Evolutionary conservation across 2,797 vertebrate genomes (phyloP), one percentile per base, ranked within the genome.

Genomic region (Threskiornis aethiopicus): DNA sequence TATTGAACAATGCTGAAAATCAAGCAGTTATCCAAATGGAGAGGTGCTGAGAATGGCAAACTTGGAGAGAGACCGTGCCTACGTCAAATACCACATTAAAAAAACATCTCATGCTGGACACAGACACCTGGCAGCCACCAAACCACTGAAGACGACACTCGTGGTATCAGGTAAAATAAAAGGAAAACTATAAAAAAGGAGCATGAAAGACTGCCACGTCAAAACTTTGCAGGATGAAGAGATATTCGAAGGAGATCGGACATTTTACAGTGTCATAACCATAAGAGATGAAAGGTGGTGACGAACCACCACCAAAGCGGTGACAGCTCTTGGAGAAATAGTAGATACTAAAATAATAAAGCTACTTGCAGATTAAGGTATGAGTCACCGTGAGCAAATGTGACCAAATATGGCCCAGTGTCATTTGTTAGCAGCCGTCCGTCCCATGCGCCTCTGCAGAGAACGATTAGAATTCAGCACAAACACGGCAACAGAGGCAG

Each of bases 291-390:
- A 85, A 94, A 92, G 59, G 75, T 64, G 75, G 84, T 89, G 92
- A 96, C 20, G 29, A 97, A 93, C 91, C 75, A 85, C 94, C 96
- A 97, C 78, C 91, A 89, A 59, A 91, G 76, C 4, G 19, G 89
- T 89, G 96, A 96, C 96, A 94, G 93, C 75, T 96, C 71, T 24
- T 81, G 92, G 87, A 95, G 82, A 96, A 97, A 94, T 79, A 90
- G 79, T 71, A 88, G 87, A 87, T 91, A 93, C 94, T 84, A 94
- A 96, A 97, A 97, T 96, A 91, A 94, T 96, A 95, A 72, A 96
- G 65, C 84, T 78, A 93, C 90, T 97, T 97, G 94, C 93, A 96
- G 92, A 97, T 97, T 64, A 94, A 95, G 84, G 92, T 81, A 93
- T 97, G 94, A 96, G 90, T 96, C 96, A 96, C 76, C 12, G 1